phyloP scores from a whole-genome alignment of 1,140 invertebrate species.

The Plectrocnemia conspersa region DNA sequence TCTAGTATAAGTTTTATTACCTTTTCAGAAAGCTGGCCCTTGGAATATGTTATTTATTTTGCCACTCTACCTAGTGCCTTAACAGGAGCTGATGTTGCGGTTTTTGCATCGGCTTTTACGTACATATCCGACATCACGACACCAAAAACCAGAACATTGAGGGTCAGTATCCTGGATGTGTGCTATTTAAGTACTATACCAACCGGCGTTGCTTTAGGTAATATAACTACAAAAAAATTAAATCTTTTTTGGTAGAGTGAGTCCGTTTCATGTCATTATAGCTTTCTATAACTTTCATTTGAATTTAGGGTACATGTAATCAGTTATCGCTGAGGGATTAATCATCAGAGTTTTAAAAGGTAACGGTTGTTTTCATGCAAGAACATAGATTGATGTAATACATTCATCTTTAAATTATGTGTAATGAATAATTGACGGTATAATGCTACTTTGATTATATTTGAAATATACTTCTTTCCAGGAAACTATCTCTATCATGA shows the following conservation, averaged over 20 bases:
- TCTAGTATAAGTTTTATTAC: conserved; percentile 8
- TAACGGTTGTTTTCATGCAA: no score
- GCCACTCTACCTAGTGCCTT: conserved; percentile 67
- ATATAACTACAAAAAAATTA: no score
- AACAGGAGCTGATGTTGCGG: conserved; percentile 68
- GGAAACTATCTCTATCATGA: conserved; percentile 36
- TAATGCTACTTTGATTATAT: not conserved
- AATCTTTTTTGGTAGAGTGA: no score
- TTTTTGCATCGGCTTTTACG: conserved; percentile 68
- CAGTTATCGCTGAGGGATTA: no score
- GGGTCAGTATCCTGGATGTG: conserved; percentile 68
- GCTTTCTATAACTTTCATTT: no score
- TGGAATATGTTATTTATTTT: conserved; percentile 68
- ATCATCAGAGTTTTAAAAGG: no score
- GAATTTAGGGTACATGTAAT: no score
- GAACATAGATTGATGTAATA: no score
- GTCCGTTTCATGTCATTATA: no score
- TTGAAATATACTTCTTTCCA: not conserved
- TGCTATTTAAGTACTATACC: conserved; percentile 72
- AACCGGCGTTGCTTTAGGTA: conserved; percentile 63
- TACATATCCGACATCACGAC: conserved; percentile 69
- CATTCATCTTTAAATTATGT: no score
- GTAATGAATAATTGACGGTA: no score
- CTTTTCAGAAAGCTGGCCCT: conserved; percentile 56
- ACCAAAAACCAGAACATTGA: conserved; percentile 58